A percentile compares a stretch with the other conserved stretches of the same genome.
These are phyloP conservation scores for Indri indri DNA, from an alignment of 2,113 vertebrate genomes.

Conservation along the genomic window DNA sequence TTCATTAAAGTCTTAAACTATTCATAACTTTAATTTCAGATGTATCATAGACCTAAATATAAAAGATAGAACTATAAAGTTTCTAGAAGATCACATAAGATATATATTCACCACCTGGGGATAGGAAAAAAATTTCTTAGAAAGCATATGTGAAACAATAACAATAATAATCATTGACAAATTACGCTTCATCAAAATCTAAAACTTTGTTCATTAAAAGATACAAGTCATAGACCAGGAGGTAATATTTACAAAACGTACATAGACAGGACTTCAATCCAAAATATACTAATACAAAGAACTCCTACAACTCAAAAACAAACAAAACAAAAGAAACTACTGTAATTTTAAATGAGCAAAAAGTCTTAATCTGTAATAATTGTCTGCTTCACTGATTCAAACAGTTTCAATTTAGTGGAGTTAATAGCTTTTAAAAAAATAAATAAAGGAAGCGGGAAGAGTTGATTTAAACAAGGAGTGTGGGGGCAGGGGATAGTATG, in stretches of 20 bases:
- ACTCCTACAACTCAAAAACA: not conserved
- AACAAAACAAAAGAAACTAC: constrained; percentile 34
- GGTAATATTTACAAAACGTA: not conserved
- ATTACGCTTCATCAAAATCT: not conserved
- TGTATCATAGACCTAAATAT: not conserved
- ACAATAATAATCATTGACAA: not conserved
- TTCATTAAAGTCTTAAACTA: not conserved
- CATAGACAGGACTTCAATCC: not conserved
- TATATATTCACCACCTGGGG: not conserved
- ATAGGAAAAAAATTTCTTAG: not conserved
- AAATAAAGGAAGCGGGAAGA: not conserved
- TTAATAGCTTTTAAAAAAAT: not conserved
- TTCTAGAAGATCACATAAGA: not conserved
- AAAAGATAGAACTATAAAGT: not conserved
- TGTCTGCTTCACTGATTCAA: constrained; percentile 35
- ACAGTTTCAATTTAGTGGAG: not conserved
- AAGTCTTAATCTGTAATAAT: constrained; percentile 19
- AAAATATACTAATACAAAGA: not conserved
- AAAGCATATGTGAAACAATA: not conserved
- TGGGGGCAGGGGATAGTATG: not conserved
- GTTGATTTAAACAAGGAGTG: not conserved
- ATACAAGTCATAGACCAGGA: not conserved
- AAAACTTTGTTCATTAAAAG: not conserved
- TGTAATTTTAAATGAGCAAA: not conserved
- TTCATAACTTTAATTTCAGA: not conserved